Base-by-base conservation (phyloP, 2,888 invertebrate genomes). In the Petrolisthes cinctipes region DNA sequence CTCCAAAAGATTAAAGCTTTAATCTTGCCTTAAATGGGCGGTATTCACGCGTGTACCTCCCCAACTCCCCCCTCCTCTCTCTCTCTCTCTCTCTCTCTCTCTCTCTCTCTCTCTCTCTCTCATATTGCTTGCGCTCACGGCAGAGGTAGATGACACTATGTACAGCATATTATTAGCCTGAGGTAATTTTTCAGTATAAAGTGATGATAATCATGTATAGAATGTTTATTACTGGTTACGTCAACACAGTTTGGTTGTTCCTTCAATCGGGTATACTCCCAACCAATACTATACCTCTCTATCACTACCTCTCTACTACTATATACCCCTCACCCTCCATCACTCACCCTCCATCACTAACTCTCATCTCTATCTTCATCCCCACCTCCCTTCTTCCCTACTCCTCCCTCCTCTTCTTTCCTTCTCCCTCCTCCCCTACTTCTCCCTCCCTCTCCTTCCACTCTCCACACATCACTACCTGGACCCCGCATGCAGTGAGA, bases 1-100 rank as follows among this genome's bases (percentile, higher is more conserved):
- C 57, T 23, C 2, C 66, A 20, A 78, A 80, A 83, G 86, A 82
- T 86, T 83, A 86, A 86, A 86, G 78, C 78, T 82, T 86, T 83
- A 86, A 86, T 86, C 86, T 86, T 78, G 82, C 73, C 75, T 83
- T 80, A 86, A 79, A 86, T 86, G 82, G 86, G 82, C 23, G 75
- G 82, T 79, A 76, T 86, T 86, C 86, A 86, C 78, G 82, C 78
- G 54, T 86, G 82, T 82, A 81, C 86, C 82, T 78, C 80, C 66
- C 20, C 79, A 53, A 11, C 53, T 78, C 81, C 51, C 78, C 23
- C 20, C 56, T 68, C 37, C 56, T 20, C 56, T 56, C 73, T 54
- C 53, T 66, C n/a, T 5, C 57, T 7, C 54, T 71, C 56, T 73
- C n/a, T 11, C n/a, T 73, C n/a, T 11, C 6, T 11, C 6, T 73